These are phyloP conservation scores for Zosterops borbonicus DNA, from an alignment of 2,113 vertebrate species.

Conservation along the genomic window DNA sequence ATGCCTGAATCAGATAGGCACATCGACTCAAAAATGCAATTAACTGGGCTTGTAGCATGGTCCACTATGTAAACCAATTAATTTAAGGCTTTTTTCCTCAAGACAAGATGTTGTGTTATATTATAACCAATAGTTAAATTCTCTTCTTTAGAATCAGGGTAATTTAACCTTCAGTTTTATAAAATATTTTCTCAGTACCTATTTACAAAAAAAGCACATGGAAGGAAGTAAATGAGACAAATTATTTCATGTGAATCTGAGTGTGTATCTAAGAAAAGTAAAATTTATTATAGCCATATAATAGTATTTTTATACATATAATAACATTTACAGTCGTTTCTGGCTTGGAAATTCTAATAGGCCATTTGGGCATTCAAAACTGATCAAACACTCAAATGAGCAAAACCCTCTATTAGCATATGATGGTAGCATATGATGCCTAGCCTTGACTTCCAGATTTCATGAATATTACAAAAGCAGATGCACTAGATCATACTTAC, in stretches of 20 bases:
- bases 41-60: neutral
- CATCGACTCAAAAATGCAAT: neutral
- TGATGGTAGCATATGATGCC: neutral
- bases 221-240: neutral
- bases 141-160: neutral
- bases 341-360: neutral
- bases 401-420: constrained; percentile 20
- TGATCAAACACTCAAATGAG: neutral
- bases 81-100: neutral
- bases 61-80: neutral
- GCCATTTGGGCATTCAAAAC: neutral
- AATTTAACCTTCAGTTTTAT: neutral
- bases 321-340: neutral
- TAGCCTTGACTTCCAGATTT: constrained; percentile 28
- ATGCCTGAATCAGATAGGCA: neutral
- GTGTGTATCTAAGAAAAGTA: neutral
- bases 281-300: neutral
- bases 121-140: neutral
- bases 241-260: neutral
- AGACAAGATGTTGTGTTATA: neutral
- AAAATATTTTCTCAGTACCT: neutral
- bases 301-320: neutral
- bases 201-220: neutral
- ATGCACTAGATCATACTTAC: neutral
- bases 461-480: constrained; percentile 19